phyloP scores from a whole-genome alignment of 2,797 vertebrate genomes.

The Rhincodon typus region DNA sequence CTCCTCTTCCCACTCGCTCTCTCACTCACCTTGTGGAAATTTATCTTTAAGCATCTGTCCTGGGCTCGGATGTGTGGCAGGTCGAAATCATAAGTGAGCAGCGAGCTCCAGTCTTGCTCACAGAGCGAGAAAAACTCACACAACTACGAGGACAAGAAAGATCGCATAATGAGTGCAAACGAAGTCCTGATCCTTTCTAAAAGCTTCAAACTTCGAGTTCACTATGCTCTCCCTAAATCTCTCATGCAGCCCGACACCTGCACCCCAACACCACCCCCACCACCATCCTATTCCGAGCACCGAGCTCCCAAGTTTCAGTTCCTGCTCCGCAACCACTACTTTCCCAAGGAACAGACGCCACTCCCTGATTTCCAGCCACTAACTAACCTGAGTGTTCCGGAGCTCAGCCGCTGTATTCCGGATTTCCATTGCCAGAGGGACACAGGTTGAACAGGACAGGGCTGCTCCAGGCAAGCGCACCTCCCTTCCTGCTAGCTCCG shows the following conservation, averaged over 20 bases:
- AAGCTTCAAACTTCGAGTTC: not conserved
- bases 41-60: conserved; percentile 53
- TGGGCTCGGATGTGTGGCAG: conserved; percentile 52
- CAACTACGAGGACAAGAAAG: not conserved
- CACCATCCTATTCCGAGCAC: no score
- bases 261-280: no score
- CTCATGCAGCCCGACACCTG: no score
- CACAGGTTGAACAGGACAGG: not conserved
- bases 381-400: not conserved
- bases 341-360: no score
- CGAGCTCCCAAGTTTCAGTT: not conserved
- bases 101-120: not conserved
- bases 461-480: not conserved
- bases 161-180: not conserved
- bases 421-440: conserved; percentile 14
- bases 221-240: no score
- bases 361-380: no score
- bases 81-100: conserved; percentile 49
- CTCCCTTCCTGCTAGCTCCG: not conserved
- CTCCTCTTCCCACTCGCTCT: not conserved
- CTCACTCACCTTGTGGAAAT: conserved; percentile 62
- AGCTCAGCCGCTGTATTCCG: not conserved
- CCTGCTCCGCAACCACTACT: no score
- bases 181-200: no score
- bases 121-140: conserved; percentile 21